These are phyloP conservation scores for Gymnocheta viridis DNA, from an alignment of 2,888 invertebrate species.

Conservation along the genomic window DNA sequence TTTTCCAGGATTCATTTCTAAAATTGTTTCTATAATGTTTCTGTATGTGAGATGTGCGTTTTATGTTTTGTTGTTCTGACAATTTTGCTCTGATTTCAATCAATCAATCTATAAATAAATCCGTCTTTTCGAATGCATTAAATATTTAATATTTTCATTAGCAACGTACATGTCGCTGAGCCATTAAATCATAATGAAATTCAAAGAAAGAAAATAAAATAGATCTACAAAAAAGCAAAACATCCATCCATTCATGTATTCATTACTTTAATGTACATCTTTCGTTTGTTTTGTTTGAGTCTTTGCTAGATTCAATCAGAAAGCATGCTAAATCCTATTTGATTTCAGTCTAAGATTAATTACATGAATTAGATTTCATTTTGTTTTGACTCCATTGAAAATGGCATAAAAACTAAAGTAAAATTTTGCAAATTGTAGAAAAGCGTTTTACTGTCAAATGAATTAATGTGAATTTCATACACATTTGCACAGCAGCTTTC, in stretches of 20 bases:
- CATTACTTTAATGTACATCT: not conserved
- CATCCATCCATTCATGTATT: not conserved
- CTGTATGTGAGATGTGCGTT: not conserved
- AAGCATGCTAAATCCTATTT: constrained; percentile 37
- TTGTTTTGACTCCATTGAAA: constrained; percentile 35
- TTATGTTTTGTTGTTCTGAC: not conserved
- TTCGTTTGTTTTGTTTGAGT: not conserved
- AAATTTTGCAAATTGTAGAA: constrained; percentile 5
- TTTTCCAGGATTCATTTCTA: too few relatives aligned
- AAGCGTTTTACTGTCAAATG: not conserved
- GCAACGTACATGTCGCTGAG: not conserved
- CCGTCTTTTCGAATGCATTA: not conserved
- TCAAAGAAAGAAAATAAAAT: not conserved
- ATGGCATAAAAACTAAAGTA: not conserved
- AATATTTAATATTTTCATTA: constrained; percentile 18
- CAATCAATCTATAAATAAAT: not conserved
- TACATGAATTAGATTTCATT: constrained; percentile 37
- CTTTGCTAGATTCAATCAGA: constrained; percentile 21
- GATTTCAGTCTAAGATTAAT: constrained; percentile 48
- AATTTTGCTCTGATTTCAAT: not conserved
- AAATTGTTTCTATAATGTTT: not conserved
- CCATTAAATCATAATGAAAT: constrained; percentile 7
- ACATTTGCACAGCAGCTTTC: not conserved
- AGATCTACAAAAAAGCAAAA: not conserved
- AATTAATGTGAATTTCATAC: not conserved